These are phyloP conservation scores for Myopa testacea DNA, from an alignment of 2,888 invertebrate species.

Conservation along the genomic window DNA sequence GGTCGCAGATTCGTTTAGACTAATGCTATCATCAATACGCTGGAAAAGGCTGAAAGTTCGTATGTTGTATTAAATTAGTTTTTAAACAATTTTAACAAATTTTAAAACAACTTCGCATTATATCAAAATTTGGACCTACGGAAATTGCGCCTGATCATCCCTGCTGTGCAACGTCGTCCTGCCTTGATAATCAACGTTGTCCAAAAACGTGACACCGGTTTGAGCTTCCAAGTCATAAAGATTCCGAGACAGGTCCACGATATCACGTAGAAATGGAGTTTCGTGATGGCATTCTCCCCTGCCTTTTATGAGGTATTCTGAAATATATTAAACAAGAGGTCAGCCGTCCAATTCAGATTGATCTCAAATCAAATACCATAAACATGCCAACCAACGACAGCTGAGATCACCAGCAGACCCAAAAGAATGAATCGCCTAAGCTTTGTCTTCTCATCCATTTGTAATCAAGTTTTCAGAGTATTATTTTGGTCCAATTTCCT, in stretches of 20 bases:
- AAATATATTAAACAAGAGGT: neutral
- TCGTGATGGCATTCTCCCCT: neutral
- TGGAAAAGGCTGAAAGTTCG: neutral
- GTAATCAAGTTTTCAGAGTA: no score
- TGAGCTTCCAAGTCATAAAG: slow-evolving; percentile 55
- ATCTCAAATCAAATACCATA: slow-evolving; percentile 52
- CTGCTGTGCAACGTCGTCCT: slow-evolving; percentile 54
- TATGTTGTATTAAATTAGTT: neutral
- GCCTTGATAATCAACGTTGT: slow-evolving; percentile 59
- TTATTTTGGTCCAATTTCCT: no score
- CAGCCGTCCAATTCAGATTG: neutral
- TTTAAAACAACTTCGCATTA: neutral
- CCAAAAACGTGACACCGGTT: slow-evolving; percentile 52
- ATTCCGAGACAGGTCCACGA: slow-evolving; percentile 51
- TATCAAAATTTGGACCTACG: neutral
- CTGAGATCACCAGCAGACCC: slow-evolving; percentile 53
- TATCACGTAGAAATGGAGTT: slow-evolving; percentile 47
- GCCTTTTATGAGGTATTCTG: slow-evolving; percentile 55
- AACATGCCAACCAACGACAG: slow-evolving; percentile 60
- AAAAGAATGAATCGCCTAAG: slow-evolving; percentile 56
- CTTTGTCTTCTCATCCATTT: slow-evolving; percentile 4
- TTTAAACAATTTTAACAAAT: neutral
- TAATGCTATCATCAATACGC: neutral
- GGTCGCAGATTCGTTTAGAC: slow-evolving; percentile 51
- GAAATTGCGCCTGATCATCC: slow-evolving; percentile 56